A percentile compares a stretch with the other conserved stretches of the same genome.
phyloP scores from a whole-genome alignment of 2,113 vertebrate genomes.

The Phoenicopterus ruber region DNA sequence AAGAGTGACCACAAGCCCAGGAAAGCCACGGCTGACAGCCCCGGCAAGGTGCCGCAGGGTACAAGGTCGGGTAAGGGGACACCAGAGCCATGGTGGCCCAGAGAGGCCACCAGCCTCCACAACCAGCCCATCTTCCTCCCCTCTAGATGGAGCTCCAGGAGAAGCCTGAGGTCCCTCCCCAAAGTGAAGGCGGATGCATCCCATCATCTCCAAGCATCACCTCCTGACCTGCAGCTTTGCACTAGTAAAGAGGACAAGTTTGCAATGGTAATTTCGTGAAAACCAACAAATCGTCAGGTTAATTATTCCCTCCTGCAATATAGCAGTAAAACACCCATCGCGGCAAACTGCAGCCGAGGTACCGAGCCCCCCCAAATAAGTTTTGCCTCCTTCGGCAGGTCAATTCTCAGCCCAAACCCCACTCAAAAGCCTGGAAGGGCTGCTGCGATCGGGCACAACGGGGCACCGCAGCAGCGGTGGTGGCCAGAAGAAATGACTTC shows the following conservation, averaged over 20 bases:
- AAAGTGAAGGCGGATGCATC: rapidly evolving
- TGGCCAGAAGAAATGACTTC: background rate
- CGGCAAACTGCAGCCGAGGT: rapidly evolving
- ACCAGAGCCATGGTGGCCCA: background rate
- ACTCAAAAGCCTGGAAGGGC: background rate
- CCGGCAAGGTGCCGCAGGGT: background rate
- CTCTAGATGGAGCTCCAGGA: constrained; percentile 36
- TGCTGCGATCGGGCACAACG: background rate
- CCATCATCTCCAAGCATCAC: background rate
- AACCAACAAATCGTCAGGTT: background rate
- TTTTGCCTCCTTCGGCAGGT: rapidly evolving
- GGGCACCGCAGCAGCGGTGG: background rate
- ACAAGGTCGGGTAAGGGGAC: background rate
- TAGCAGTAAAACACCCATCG: rapidly evolving
- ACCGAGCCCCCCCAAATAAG: background rate
- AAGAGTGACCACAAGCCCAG: background rate
- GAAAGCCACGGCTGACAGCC: background rate
- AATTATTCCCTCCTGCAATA: rapidly evolving
- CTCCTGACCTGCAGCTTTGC: background rate
- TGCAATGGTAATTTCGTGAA: background rate
- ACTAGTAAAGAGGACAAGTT: background rate
- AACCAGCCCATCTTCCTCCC: background rate
- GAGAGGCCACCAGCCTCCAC: background rate
- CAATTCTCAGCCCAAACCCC: background rate
- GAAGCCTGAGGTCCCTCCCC: background rate